These are phyloP conservation scores for Bombus confusus DNA, from an alignment of 1,140 invertebrate genomes.

Conservation along the genomic window DNA sequence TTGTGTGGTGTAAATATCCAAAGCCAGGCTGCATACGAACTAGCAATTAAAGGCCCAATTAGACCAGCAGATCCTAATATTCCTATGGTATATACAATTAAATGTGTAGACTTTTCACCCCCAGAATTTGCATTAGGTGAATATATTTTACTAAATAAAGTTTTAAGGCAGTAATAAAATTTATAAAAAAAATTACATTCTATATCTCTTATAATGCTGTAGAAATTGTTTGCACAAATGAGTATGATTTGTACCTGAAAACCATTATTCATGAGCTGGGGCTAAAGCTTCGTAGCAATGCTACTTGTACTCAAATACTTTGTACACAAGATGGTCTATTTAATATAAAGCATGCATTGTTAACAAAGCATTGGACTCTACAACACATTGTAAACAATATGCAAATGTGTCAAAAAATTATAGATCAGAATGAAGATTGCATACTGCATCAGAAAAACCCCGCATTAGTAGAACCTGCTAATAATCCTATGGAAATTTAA, in stretches of 20 bases:
- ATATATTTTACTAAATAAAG: constrained; percentile 24
- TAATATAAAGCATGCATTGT: constrained; percentile 87
- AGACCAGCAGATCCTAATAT: constrained; percentile 87
- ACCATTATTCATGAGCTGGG: constrained; percentile 91
- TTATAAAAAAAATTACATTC: background rate
- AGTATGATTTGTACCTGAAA: constrained; percentile 89
- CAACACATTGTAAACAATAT: constrained; percentile 90
- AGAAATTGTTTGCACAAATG: constrained; percentile 94
- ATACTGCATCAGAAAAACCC: constrained; percentile 81
- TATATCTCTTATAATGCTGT: constrained; percentile 76
- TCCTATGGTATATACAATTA: constrained; percentile 94
- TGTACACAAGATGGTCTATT: constrained; percentile 93
- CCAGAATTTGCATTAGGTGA: constrained; percentile 94
- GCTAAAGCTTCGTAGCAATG: constrained; percentile 88
- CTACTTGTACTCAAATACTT: constrained; percentile 90
- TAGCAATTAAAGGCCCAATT: constrained; percentile 90
- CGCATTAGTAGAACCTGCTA: constrained; percentile 54
- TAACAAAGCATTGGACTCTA: constrained; percentile 92
- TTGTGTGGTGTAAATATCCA: constrained; percentile 90
- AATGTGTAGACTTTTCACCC: constrained; percentile 90
- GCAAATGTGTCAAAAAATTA: constrained; percentile 81
- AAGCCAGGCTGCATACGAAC: constrained; percentile 94
- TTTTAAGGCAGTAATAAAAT: background rate
- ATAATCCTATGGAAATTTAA: constrained; percentile 11
- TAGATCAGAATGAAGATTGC: constrained; percentile 81